Conservation (phyloP, 1,140 invertebrate genomes). For the Bemisia tabaci region DNA sequence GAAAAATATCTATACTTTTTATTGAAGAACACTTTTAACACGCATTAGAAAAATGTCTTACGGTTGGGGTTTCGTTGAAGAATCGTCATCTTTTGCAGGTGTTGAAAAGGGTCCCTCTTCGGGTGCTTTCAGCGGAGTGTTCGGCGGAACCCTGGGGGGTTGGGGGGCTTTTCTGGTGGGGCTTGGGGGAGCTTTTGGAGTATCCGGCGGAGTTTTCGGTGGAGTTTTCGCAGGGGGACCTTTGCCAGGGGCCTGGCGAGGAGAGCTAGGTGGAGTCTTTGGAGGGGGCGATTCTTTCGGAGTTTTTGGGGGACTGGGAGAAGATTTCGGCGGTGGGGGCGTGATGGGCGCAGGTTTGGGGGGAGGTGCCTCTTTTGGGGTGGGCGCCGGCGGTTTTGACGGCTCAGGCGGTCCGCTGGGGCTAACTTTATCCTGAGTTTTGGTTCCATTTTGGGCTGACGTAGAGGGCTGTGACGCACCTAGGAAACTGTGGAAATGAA, state of each 20-base stretch:
- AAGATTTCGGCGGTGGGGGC: background rate
- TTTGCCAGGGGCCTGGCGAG: background rate
- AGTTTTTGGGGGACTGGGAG: background rate
- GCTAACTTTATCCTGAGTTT: too few relatives aligned
- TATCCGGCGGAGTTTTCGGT: too few relatives aligned
- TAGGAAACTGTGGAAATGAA: too few relatives aligned
- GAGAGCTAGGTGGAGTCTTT: background rate
- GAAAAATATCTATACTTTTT: too few relatives aligned
- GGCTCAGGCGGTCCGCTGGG: background rate
- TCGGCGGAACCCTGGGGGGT: background rate
- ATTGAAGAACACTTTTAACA: too few relatives aligned
- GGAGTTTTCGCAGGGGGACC: background rate
- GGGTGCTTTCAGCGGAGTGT: background rate
- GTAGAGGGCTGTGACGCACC: too few relatives aligned
- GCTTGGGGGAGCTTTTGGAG: background rate
- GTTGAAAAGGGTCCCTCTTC: background rate
- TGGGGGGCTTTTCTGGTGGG: background rate
- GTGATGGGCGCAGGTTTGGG: background rate
- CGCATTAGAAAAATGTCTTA: too few relatives aligned
- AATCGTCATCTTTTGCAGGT: background rate
- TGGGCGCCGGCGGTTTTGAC: background rate
- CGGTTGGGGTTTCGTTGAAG: too few relatives aligned
- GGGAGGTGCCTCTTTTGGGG: background rate
- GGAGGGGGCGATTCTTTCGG: background rate
- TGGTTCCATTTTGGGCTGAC: background rate